Conservation (phyloP, 2,113 vertebrate genomes). For the cattle (Bos taurus) region DNA sequence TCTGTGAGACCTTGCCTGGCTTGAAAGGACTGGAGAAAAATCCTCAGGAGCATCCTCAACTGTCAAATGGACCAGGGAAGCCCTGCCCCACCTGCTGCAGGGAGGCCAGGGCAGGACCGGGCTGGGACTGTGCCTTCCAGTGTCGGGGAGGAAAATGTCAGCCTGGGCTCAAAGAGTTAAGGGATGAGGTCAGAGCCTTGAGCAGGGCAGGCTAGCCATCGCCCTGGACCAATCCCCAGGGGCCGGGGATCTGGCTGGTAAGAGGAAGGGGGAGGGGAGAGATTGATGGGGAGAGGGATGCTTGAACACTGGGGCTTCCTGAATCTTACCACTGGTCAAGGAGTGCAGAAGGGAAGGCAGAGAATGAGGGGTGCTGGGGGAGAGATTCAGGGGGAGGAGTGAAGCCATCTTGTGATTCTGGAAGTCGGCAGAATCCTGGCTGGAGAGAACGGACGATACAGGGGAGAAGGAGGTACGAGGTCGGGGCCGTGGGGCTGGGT, state of each 20-base stretch:
- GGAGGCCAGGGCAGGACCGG: not conserved
- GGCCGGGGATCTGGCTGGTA: constrained; percentile 41
- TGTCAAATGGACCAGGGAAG: not conserved
- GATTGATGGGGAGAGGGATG: not conserved
- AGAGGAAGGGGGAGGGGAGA: not conserved
- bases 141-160: not conserved
- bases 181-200: constrained; percentile 61
- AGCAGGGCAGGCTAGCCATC: constrained; percentile 30
- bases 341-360: not conserved
- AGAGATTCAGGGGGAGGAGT: not conserved
- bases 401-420: constrained; percentile 27
- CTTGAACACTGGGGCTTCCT: not conserved
- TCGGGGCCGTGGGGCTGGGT: not conserved
- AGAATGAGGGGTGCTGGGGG: not conserved
- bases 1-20: not conserved
- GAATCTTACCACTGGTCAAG: not conserved
- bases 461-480: not conserved
- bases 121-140: not conserved
- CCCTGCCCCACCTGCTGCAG: not conserved
- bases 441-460: not conserved
- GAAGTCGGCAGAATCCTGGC: not conserved
- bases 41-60: not conserved
- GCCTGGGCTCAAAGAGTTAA: constrained; percentile 60
- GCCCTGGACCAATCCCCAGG: constrained; percentile 45
- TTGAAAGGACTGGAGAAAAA: not conserved